Evolutionary conservation across 2,888 invertebrate species (phyloP).

Genomic region (Ischnus inquisitorius): DNA sequence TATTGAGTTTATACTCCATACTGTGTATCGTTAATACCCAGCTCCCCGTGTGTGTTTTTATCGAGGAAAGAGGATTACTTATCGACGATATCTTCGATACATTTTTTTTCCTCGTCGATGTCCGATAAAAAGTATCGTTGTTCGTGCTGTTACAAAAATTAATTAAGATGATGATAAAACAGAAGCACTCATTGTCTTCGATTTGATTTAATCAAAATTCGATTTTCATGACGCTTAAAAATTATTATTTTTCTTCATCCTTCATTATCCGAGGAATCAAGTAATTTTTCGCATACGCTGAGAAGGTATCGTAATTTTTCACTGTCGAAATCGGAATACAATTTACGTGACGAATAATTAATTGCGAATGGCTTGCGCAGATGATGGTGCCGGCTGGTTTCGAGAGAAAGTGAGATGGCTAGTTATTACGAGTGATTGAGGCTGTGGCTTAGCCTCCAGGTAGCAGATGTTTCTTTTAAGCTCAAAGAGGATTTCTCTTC

Average conservation of each 20-base stretch:
- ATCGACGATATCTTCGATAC: not conserved
- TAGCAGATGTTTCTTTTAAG: slow-evolving; percentile 18
- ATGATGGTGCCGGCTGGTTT: not conserved
- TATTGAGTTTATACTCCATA: slow-evolving; percentile 2
- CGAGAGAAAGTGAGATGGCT: slow-evolving; percentile 17
- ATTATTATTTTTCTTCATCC: not conserved
- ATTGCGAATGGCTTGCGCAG: slow-evolving; percentile 43
- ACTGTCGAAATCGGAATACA: not conserved
- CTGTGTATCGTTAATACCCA: not conserved
- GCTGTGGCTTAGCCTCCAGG: slow-evolving; percentile 12
- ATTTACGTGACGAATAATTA: not conserved
- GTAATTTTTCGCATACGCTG: not conserved
- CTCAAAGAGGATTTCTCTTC: not conserved
- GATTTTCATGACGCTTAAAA: not conserved
- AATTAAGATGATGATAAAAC: not conserved
- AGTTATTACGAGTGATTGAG: not conserved
- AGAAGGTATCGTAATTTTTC: not conserved
- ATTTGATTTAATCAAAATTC: not conserved
- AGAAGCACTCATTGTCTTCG: not conserved
- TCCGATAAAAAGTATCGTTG: not conserved
- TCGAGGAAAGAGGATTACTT: slow-evolving; percentile 26
- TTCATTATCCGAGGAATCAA: slow-evolving; percentile 4
- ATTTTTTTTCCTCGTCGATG: not conserved
- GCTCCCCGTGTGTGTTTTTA: not conserved
- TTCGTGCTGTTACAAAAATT: not conserved